Base-by-base conservation (phyloP, 1,140 invertebrate species). In the Meloidogyne exigua region DNA sequence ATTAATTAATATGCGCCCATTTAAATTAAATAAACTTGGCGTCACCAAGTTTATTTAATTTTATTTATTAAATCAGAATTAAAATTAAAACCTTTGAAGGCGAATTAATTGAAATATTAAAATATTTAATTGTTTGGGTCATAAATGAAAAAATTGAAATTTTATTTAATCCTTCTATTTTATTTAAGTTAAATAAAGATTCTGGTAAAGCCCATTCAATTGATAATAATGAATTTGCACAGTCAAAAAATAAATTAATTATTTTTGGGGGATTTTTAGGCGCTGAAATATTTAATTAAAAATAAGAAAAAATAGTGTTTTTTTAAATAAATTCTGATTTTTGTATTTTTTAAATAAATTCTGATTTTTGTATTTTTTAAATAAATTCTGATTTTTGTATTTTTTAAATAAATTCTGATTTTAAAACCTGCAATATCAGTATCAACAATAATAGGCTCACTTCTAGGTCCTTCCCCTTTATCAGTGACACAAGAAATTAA, bases 401-500 rank as follows among this genome's bases (percentile, higher is more conserved):
- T n/a, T n/a, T n/a, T n/a, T n/a, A n/a, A n/a, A n/a, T n/a, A n/a
- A n/a, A n/a, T n/a, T n/a, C n/a, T n/a, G n/a, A n/a, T n/a, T n/a
- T n/a, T n/a, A 7, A 7, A 44, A 80, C 79, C 65, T 9, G 42
- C 42, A 69, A 79, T 76, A 73, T 86, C 86, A 13, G 85, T 86
- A 18, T 71, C 76, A 9, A 76, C 84, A 39, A 77, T 25, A 25
- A 79, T 42, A 12, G 83, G 80, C 9, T 70, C 72, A 79, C 84
- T 88, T 76, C 79, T 81, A 5, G 66, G 64, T 62, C 85, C 79
- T 78, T 86, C 86, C 23, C 85, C 85, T 72, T 82, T 87, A n/a
- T 23, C 13, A 9, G 85, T 87, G 9, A 80, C 74, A 0, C 82
- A 85, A 12, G 86, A 78, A 13, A 86, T 36, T 65, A 76, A 76